These are phyloP conservation scores for Melipona bicolor DNA, from an alignment of 2,888 invertebrate species.

Conservation along the genomic window DNA sequence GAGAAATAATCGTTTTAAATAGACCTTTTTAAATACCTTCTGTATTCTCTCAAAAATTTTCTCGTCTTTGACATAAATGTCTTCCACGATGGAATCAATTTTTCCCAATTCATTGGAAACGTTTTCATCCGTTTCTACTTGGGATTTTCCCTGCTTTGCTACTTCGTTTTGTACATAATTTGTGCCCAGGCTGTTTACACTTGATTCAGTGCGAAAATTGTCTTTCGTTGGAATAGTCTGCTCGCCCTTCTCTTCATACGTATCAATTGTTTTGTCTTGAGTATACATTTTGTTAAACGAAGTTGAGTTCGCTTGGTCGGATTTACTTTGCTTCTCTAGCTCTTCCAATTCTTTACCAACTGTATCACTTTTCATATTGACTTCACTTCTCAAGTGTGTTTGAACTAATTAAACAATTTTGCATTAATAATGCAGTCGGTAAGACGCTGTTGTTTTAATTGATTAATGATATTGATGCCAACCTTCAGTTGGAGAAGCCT, in stretches of 20 bases:
- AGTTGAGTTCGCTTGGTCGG: slow-evolving; percentile 12
- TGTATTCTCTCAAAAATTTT: slow-evolving; percentile 31
- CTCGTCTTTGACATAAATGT: slow-evolving; percentile 4
- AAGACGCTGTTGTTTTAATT: not conserved
- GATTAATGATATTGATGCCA: not conserved
- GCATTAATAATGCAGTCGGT: not conserved
- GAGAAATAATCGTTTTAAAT: not conserved
- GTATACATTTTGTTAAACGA: not conserved
- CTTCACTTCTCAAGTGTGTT: slow-evolving; percentile 4
- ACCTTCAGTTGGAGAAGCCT: slow-evolving; percentile 30
- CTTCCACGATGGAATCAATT: not conserved
- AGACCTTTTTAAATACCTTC: no score
- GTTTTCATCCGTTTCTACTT: not conserved
- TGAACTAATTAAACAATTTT: slow-evolving; percentile 19
- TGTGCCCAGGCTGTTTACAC: not conserved
- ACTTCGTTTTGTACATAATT: not conserved
- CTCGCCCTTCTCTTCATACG: slow-evolving; percentile 8
- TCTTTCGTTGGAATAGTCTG: slow-evolving; percentile 44
- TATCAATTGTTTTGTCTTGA: slow-evolving; percentile 17
- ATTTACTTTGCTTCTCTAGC: slow-evolving; percentile 1
- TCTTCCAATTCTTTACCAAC: not conserved
- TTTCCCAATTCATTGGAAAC: not conserved
- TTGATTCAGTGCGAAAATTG: not conserved
- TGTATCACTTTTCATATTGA: not conserved
- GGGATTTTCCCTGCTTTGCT: not conserved